These are phyloP conservation scores for Trachymyrmex septentrionalis DNA, from an alignment of 1,140 invertebrate species.

Conservation along the genomic window DNA sequence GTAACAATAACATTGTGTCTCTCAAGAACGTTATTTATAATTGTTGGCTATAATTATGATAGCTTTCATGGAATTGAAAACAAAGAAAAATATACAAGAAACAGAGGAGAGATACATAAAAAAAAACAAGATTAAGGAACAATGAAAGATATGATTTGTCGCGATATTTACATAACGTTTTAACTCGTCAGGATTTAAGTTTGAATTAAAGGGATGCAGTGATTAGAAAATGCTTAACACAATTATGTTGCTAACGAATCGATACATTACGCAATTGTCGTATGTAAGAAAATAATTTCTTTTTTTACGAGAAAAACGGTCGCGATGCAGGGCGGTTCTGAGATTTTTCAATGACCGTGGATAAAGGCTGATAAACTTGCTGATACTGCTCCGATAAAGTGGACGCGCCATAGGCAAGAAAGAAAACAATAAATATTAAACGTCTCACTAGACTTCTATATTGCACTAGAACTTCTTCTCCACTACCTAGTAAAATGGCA, in stretches of 20 bases:
- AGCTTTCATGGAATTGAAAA: neutral
- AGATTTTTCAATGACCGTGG: constrained; percentile 13
- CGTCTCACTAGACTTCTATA: constrained; percentile 82
- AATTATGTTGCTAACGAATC: constrained; percentile 31
- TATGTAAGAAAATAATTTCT: constrained; percentile 45
- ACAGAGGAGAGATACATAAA: neutral
- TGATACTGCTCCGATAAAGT: constrained; percentile 11
- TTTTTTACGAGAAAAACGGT: constrained; percentile 19
- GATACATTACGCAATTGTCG: constrained; percentile 30
- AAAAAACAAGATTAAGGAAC: constrained; percentile 36
- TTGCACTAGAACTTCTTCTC: constrained; percentile 84
- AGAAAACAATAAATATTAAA: constrained; percentile 77
- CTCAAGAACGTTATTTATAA: constrained; percentile 39
- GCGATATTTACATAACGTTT: neutral
- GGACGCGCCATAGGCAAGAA: constrained; percentile 2
- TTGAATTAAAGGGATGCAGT: neutral
- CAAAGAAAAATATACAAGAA: neutral
- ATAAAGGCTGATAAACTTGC: constrained; percentile 9
- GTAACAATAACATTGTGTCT: constrained; percentile 39
- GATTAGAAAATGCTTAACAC: constrained; percentile 17
- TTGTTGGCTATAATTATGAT: constrained; percentile 6
- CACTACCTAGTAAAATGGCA: constrained; percentile 74
- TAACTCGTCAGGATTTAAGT: neutral
- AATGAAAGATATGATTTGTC: constrained; percentile 20
- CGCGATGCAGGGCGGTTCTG: constrained; percentile 10